A percentile compares a stretch with the other conserved stretches of the same genome.
Conservation (phyloP, 2,797 vertebrate species). For the Morelia viridis region DNA sequence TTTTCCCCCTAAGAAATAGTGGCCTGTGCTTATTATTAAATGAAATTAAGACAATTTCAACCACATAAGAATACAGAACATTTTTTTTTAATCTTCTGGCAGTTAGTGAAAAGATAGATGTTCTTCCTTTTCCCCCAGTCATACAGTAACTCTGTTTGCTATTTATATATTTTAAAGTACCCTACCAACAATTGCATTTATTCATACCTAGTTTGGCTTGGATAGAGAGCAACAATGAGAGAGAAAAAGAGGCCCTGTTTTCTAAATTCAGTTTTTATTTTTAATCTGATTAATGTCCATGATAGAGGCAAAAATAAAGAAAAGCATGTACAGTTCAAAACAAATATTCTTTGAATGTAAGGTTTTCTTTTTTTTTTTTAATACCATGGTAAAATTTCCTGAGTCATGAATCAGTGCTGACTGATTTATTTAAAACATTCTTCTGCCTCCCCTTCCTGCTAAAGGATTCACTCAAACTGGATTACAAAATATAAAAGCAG, state of each 20-base stretch:
- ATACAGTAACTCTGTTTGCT: too few relatives aligned
- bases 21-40: constrained; percentile 42
- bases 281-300: not conserved
- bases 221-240: not conserved
- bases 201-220: not conserved
- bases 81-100: constrained; percentile 39
- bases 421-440: not conserved
- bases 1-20: constrained; percentile 35
- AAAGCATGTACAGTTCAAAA: not conserved
- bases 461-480: not conserved
- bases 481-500: not conserved
- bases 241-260: not conserved
- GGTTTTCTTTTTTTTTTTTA: not conserved
- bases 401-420: not conserved
- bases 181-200: not conserved
- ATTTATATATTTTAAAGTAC: too few relatives aligned
- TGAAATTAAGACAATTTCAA: constrained; percentile 49
- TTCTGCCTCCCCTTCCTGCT: too few relatives aligned
- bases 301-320: not conserved
- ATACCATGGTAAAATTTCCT: not conserved
- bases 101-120: constrained; percentile 60
- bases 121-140: too few relatives aligned
- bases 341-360: not conserved
- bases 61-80: constrained; percentile 35
- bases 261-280: not conserved